Percentiles rank a stretch among this genome's conserved stretches.
phyloP scores from a whole-genome alignment of 1,140 invertebrate genomes.

The Alviniconcha marisindica region DNA sequence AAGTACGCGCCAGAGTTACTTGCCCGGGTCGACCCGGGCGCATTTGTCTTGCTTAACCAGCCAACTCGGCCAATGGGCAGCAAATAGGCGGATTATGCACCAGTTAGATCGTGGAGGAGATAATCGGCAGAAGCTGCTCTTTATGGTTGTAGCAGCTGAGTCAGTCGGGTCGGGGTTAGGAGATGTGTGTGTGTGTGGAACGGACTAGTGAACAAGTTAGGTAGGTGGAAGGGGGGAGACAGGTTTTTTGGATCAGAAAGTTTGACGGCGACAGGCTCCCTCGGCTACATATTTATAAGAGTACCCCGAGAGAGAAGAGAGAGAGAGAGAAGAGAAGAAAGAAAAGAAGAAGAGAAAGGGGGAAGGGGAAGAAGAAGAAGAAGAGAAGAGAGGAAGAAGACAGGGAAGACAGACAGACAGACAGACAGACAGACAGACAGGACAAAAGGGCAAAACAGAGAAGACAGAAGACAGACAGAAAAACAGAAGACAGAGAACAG shows the following conservation, averaged over 20 bases:
- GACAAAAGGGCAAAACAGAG: too few species aligned
- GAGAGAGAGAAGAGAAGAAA: too few species aligned
- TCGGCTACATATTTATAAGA: too few species aligned
- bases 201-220: too few species aligned
- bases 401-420: not conserved
- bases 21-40: not conserved
- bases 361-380: not conserved
- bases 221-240: too few species aligned
- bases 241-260: too few species aligned
- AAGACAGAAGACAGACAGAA: too few species aligned
- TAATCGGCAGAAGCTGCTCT: not conserved
- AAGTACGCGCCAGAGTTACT: not conserved
- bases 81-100: conserved; percentile 15
- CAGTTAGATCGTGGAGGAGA: not conserved
- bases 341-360: not conserved
- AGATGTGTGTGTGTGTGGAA: too few species aligned
- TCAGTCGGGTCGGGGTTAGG: too few species aligned
- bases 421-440: not conserved
- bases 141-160: too few species aligned
- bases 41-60: not conserved
- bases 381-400: not conserved
- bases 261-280: not conserved
- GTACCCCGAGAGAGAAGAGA: too few species aligned
- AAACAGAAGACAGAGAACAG: too few species aligned
- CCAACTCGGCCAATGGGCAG: not conserved